Percentiles rank a stretch among this genome's conserved stretches.
Evolutionary conservation across 2,888 invertebrate species (phyloP).

Genomic region (Andrena chrysosceles): DNA sequence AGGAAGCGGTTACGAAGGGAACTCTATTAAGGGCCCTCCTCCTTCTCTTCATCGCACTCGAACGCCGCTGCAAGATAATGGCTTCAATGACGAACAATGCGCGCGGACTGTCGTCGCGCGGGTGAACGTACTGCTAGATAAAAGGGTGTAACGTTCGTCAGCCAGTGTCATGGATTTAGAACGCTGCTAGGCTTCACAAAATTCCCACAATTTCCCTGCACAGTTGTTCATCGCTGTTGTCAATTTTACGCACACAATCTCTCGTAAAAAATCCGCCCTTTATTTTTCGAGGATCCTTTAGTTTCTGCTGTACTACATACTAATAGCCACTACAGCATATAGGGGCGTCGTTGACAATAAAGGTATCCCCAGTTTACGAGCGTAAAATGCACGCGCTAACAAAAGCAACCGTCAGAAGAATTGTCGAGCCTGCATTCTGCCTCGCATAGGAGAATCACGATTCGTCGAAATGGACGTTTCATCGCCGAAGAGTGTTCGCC

Average conservation of each 20-base stretch:
- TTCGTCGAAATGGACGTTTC: neutral
- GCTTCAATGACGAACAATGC: conserved; percentile 43
- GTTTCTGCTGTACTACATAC: neutral
- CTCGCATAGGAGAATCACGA: neutral
- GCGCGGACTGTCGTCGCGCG: conserved; percentile 14
- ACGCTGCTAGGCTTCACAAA: neutral
- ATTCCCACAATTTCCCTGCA: too few relatives aligned
- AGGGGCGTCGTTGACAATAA: neutral
- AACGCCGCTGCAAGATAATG: conserved; percentile 42
- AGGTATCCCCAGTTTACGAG: conserved; percentile 1
- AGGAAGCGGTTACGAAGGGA: conserved; percentile 49
- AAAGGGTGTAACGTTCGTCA: neutral
- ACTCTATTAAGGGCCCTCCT: conserved; percentile 41
- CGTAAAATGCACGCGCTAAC: neutral
- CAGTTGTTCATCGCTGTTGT: too few relatives aligned
- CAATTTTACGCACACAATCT: too few relatives aligned
- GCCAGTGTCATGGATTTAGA: neutral
- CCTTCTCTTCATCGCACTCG: conserved; percentile 12
- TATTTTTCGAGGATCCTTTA: neutral
- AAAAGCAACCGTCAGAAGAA: neutral
- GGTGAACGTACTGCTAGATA: conserved; percentile 27
- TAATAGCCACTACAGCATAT: neutral
- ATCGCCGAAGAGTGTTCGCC: neutral
- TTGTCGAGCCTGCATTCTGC: neutral
- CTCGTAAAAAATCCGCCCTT: too few relatives aligned